phyloP scores from a whole-genome alignment of 2,888 invertebrate species.

The Cosmia trapezina region DNA sequence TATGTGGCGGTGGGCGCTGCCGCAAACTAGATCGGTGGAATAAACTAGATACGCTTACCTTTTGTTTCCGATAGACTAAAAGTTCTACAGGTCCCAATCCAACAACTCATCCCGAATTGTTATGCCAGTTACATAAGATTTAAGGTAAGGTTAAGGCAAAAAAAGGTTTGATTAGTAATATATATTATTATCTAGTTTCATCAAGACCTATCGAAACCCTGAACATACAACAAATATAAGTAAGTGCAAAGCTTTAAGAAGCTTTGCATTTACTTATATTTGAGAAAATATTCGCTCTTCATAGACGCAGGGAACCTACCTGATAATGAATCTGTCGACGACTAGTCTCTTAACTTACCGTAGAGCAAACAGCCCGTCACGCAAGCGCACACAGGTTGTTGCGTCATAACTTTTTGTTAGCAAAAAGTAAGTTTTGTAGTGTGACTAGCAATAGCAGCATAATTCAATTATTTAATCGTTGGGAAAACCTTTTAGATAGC shows the following conservation, averaged over 20 bases:
- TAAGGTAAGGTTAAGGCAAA: not conserved
- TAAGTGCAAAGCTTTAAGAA: no score
- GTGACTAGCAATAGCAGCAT: not conserved
- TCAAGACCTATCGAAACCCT: not conserved
- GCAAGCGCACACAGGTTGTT: not conserved
- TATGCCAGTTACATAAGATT: not conserved
- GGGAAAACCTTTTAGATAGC: not conserved
- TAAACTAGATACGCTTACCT: slow-evolving; percentile 69
- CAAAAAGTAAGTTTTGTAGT: not conserved
- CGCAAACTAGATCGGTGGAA: slow-evolving; percentile 76
- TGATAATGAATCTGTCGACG: not conserved
- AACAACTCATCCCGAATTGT: not conserved
- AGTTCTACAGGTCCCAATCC: not conserved
- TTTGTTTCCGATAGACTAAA: slow-evolving; percentile 8
- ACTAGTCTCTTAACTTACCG: not conserved
- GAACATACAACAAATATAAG: no score
- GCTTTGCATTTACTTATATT: not conserved
- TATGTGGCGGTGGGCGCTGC: slow-evolving; percentile 82
- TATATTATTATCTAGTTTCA: not conserved
- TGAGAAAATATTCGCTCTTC: not conserved
- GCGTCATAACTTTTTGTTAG: not conserved
- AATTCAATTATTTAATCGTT: not conserved
- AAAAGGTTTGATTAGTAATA: not conserved
- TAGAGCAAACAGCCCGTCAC: not conserved
- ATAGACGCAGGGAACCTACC: not conserved